Percentiles rank a stretch among this genome's conserved stretches.
phyloP scores from a whole-genome alignment of 2,113 vertebrate genomes.

The Salvator merianae region DNA sequence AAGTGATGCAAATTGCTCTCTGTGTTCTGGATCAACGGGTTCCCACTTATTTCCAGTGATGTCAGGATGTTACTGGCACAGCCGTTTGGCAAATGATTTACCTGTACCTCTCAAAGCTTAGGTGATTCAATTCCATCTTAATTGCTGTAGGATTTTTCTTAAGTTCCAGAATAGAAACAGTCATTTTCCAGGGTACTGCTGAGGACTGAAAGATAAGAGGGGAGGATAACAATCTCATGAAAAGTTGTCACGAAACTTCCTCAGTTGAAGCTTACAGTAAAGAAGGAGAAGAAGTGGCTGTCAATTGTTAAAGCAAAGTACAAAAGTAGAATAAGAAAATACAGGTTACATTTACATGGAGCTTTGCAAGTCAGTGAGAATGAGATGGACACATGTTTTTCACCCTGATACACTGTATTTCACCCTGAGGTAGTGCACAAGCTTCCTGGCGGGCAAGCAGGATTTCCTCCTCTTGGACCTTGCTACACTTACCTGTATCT shows the following conservation, averaged over 20 bases:
- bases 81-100: conserved; percentile 5
- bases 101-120: not conserved
- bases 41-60: not conserved
- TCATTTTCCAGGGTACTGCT: not conserved
- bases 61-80: not conserved
- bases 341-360: too few relatives aligned
- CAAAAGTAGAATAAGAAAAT: not conserved
- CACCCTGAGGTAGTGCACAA: too few relatives aligned
- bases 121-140: not conserved
- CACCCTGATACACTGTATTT: too few relatives aligned
- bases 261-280: not conserved
- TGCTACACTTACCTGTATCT: too few relatives aligned
- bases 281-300: not conserved
- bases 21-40: not conserved
- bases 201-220: not conserved
- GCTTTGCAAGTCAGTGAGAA: not conserved
- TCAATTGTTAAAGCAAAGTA: not conserved
- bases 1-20: not conserved
- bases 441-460: too few relatives aligned
- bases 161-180: not conserved
- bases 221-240: not conserved
- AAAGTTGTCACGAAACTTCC: not conserved
- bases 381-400: too few relatives aligned
- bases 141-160: not conserved
- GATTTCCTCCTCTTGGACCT: too few relatives aligned